Conservation (phyloP, 2,113 vertebrate genomes). For the Coracopsis vasa region DNA sequence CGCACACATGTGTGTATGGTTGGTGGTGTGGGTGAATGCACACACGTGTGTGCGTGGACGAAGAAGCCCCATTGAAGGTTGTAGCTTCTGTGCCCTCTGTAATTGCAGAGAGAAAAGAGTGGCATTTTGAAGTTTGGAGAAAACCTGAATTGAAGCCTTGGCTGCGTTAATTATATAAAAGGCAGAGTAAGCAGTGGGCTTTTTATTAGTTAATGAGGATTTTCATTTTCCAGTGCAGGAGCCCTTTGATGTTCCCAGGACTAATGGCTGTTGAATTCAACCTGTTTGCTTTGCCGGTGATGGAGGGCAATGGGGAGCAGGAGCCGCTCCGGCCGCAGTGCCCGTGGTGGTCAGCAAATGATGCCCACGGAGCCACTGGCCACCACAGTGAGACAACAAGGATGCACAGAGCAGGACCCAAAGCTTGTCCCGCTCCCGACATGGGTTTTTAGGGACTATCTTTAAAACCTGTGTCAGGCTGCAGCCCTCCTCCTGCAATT, state of each 20-base stretch:
- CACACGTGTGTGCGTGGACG: fast-evolving
- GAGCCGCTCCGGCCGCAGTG: background rate
- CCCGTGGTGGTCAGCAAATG: fast-evolving
- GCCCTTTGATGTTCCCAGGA: slow-evolving; percentile 54
- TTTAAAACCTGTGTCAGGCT: background rate
- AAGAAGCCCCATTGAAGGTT: background rate
- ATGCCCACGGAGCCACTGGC: background rate
- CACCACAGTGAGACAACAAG: fast-evolving
- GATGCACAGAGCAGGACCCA: background rate
- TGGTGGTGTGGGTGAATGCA: background rate
- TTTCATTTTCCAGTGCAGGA: slow-evolving; percentile 55
- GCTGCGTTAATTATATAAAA: slow-evolving; percentile 70
- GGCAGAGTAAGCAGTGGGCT: slow-evolving; percentile 63
- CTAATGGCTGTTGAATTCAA: slow-evolving; percentile 56
- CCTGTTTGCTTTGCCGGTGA: background rate
- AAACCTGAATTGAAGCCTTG: slow-evolving; percentile 67
- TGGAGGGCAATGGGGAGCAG: background rate
- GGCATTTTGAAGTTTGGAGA: slow-evolving; percentile 49
- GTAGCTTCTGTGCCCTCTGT: fast-evolving
- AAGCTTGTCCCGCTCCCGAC: background rate
- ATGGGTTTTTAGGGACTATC: background rate
- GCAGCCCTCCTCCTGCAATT: background rate
- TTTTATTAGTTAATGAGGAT: slow-evolving; percentile 75
- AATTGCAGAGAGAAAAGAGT: background rate
- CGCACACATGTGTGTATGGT: background rate